Evolutionary conservation across 2,113 vertebrate species (phyloP), one percentile per base, ranked within the genome.

Genomic region (Cyrtonyx montezumae): DNA sequence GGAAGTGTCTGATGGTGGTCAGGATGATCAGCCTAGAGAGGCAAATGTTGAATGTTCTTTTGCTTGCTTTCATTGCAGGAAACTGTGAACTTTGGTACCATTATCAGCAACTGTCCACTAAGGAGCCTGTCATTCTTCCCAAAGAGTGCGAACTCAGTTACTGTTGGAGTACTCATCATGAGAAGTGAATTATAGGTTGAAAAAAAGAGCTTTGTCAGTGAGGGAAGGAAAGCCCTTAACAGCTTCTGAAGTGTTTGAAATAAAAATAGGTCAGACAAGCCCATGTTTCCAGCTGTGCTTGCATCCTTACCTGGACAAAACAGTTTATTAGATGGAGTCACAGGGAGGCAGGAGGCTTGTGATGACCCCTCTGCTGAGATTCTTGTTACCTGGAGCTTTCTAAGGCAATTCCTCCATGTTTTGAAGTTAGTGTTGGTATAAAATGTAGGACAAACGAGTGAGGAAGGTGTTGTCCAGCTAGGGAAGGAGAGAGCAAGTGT

Each of bases 241-340:
- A 82, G 45, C 55, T 82, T 91, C 86, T 92, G 88, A 93, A 93
- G 62, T 69, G 28, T 32, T 30, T 66, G 28, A 81, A 84, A 77
- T 77, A 81, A 92, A 88, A 95, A 88, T 76, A 93, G 88, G 86
- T 93, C n/a, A 84, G 83, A 86, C 45, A 79, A 87, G 66, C 13
- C 61, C 56, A 32, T 66, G 74, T 77, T 94, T 87, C 66, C 30
- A 88, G 51, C 56, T 87, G 90, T 68, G 80, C 87, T 86, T 78
- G 74, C 63, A 73, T 87, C 46, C 81, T 91, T 74, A 49, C 69
- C 66, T 79, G 62, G 48, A 70, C n/a, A 78, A 88, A 83, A 49
- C 46, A 43, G 28, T 81, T 81, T 88, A 61, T 28, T 88, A 55
- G 49, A 46, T 16, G 62, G 70, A 73, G 30, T 20, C n/a, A 37